Evolutionary conservation across 2,888 invertebrate species (phyloP), one percentile per base, ranked within the genome.

Genomic region (Drosophila paramelanica): DNA sequence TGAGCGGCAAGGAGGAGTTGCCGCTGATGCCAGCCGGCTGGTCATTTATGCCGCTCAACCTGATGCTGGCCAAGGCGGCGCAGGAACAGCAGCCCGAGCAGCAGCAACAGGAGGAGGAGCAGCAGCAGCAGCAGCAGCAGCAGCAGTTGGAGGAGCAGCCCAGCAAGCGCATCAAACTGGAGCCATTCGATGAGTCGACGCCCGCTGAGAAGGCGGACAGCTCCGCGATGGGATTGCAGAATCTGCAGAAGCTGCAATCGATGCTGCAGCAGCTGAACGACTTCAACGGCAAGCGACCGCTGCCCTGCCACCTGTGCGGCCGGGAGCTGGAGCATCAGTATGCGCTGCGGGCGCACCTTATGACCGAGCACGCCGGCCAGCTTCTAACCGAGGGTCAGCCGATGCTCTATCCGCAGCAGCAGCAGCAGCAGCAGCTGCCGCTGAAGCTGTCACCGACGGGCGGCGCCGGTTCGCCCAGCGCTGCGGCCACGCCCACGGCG

Each of bases 181-280:
- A 88, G 6, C 90, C 60, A 5, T 56, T 45, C 10, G 88, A 84
- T 0, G 83, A 88, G 20, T 36, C 66, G 10, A 11, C 46, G 49
- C 61, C 70, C 2, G 38, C 41, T 5, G 82, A 82, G 10, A 88
- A 82, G 25, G 17, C 70, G 0, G 88, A 83, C 38, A 93, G 92
- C 50, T 93, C 94, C 5, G 94, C 94, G 71, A 93, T 95, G 72
- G 93, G 95, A 1, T 96, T 97, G 55, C 96, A 97, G 91, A 97
- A 97, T 91, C 93, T 98, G 13, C 96, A 97, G 75, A 97, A 97
- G 91, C 92, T 98, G 61, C 97, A 98, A 92, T 96, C 96, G 20
- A 98, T 97, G 97, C 96, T 97, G 86, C 94, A 96, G 84, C 98
- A 96, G 92, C 93, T 97, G 87, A 98, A 97, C 92, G 97, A 96